Evolutionary conservation across 2,113 vertebrate species (phyloP), one percentile per base, ranked within the genome.

Genomic region (Larimichthys polyactis): DNA sequence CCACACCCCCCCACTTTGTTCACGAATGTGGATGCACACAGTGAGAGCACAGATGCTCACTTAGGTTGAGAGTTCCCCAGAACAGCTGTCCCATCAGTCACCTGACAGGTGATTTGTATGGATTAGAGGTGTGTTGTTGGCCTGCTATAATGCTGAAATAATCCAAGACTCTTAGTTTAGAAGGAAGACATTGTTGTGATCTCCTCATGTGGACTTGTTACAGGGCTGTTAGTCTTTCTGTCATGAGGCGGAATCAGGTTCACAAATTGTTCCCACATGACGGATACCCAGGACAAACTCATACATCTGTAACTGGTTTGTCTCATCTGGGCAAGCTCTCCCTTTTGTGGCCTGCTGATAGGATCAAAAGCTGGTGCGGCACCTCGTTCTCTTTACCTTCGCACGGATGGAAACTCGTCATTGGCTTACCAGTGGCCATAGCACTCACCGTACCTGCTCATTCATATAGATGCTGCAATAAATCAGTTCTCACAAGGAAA

Each of bases 231-330:
- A 78, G 59, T 54, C 72, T 83, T 82, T 66, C 74, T 75, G 74
- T 82, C 82, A 80, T 63, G 65, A 86, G 72, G 54, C 83, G 81
- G 44, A 75, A 70, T 82, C 68, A 69, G 64, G 29, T 67, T 32
- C 77, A 82, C 78, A 91, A 92, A 93, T 93, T 71, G 87, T 84
- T 93, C 73, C 86, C 77, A 90, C 85, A 91, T 92, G 91, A 89
- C 57, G 17, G 36, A 49, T 84, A 59, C 74, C 15, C 27, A 22
- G 14, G 27, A 70, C n/a, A 16, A 16, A 78, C 17, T 68, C 15
- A 85, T 46, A 89, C 90, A 92, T 93, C 85, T 91, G 92, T 57
- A 60, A 83, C 67, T 81, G 81, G 80, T 93, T 89, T 74, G 32
- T 77, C 44, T 67, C 87, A 29, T 76, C 46, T 54, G 65, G 65